These are phyloP conservation scores for Platanista minor DNA, from an alignment of 2,113 vertebrate genomes.

Conservation along the genomic window DNA sequence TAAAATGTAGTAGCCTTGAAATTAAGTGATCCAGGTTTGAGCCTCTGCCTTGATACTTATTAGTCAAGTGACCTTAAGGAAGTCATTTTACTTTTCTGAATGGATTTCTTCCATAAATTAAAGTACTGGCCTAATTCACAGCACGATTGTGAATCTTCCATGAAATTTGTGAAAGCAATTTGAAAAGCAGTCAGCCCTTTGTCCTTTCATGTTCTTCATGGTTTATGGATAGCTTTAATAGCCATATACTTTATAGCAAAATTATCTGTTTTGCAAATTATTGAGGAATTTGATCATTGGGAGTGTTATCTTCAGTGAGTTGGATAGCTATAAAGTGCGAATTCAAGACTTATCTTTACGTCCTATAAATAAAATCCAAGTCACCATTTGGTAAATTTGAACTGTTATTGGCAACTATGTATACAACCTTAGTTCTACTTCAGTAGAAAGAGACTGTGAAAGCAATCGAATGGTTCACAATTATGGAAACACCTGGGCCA, in stretches of 20 bases:
- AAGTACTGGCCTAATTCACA: background rate
- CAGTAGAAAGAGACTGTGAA: slow-evolving; percentile 54
- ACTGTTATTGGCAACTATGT: background rate
- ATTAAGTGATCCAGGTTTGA: background rate
- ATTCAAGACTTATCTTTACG: background rate
- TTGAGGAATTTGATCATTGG: background rate
- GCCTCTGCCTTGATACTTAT: background rate
- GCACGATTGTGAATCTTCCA: background rate
- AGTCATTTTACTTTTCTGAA: background rate
- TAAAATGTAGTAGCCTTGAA: background rate
- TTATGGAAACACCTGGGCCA: slow-evolving; percentile 67
- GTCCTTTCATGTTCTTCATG: background rate
- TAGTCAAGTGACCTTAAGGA: background rate
- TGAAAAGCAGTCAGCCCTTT: background rate
- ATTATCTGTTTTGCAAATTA: background rate
- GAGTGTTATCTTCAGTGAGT: background rate
- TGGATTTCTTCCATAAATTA: background rate
- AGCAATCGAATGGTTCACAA: background rate
- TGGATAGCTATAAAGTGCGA: background rate
- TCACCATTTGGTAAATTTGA: background rate
- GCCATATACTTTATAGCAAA: background rate
- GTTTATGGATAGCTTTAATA: background rate
- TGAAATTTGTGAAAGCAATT: background rate
- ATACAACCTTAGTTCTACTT: background rate
- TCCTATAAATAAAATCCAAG: background rate